Percentiles rank a stretch among this genome's conserved stretches.
These are phyloP conservation scores for Leptinotarsa juncta DNA, from an alignment of 2,888 invertebrate genomes.

Conservation along the genomic window DNA sequence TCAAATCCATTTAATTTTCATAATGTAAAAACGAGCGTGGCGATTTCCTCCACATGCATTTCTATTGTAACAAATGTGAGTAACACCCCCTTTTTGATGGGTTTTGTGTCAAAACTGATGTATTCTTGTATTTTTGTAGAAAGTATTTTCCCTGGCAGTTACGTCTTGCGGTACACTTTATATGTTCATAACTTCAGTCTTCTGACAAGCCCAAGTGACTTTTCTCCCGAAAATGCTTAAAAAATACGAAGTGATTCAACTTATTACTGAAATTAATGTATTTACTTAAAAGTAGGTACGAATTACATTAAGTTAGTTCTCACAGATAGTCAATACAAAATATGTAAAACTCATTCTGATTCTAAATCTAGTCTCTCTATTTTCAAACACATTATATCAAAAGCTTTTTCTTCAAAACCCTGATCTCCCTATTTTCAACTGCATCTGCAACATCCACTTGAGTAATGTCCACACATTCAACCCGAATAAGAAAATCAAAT, in stretches of 20 bases:
- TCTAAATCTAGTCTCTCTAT: neutral
- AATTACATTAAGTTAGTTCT: constrained; percentile 1
- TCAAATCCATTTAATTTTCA: no score
- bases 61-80: no score
- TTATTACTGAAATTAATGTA: neutral
- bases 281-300: neutral
- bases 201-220: no score
- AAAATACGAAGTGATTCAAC: neutral
- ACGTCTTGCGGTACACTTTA: no score
- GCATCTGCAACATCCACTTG: neutral
- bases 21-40: no score
- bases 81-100: no score
- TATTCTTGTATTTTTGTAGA: no score
- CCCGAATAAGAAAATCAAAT: constrained; percentile 9
- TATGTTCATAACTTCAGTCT: no score
- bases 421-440: neutral
- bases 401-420: constrained; percentile 4
- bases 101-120: no score
- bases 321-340: constrained; percentile 8
- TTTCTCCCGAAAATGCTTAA: no score
- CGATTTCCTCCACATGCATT: no score
- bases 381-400: neutral
- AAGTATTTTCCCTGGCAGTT: no score
- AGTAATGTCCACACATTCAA: constrained; percentile 4
- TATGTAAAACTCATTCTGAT: constrained; percentile 20